A percentile compares a stretch with the other conserved stretches of the same genome.
These are phyloP conservation scores for Trichosurus vulpecula DNA, from an alignment of 2,797 vertebrate genomes.

Conservation along the genomic window DNA sequence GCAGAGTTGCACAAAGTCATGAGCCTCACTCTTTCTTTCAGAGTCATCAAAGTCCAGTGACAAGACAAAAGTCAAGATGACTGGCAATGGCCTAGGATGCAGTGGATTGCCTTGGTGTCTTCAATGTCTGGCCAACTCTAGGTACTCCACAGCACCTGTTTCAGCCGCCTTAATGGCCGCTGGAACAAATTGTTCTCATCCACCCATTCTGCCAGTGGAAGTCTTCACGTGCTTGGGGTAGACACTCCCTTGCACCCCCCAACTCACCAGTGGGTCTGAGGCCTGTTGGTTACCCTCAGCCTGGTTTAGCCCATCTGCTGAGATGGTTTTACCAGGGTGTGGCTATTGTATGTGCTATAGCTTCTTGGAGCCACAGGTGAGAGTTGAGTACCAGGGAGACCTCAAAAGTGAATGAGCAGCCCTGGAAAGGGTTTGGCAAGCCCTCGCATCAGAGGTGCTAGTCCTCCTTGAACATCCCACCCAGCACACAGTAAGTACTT, in stretches of 20 bases:
- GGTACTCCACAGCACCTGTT: neutral
- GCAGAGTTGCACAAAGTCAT: neutral
- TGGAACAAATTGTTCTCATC: neutral
- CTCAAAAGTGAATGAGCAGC: neutral
- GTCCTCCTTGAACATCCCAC: neutral
- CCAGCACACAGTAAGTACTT: neutral
- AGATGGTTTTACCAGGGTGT: neutral
- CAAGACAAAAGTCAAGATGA: neutral
- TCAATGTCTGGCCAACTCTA: neutral
- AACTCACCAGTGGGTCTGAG: neutral
- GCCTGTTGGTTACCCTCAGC: neutral
- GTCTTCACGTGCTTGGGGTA: neutral
- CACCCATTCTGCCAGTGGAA: neutral
- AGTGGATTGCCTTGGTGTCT: neutral
- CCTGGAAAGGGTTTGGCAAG: neutral
- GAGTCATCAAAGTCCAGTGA: neutral
- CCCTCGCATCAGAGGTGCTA: neutral
- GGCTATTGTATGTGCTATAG: neutral
- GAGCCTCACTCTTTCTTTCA: neutral
- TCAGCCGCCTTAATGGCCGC: neutral
- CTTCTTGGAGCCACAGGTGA: neutral
- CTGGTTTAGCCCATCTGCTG: neutral
- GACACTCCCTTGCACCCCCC: neutral
- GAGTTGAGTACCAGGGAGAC: neutral
- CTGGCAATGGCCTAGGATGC: neutral